Conservation (phyloP, 2,888 invertebrate genomes). For the Matsumyia berberina region DNA sequence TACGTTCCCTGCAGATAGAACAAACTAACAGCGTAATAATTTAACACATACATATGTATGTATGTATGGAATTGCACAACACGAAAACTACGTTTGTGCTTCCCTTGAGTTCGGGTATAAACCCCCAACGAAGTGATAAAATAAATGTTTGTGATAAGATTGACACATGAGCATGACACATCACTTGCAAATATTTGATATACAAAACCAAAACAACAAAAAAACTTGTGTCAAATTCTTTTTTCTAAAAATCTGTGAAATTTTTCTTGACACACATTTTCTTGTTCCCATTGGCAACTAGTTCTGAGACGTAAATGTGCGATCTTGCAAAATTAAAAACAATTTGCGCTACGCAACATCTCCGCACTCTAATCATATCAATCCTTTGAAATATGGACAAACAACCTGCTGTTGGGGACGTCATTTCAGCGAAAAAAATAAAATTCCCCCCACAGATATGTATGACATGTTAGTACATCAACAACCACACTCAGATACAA, state of each 20-base stretch:
- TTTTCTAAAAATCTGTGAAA: background rate
- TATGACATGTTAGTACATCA: too few relatives aligned
- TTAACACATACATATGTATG: background rate
- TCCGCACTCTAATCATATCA: background rate
- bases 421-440: slow-evolving; percentile 4
- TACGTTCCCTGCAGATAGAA: too few relatives aligned
- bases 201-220: slow-evolving; percentile 5
- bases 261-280: background rate
- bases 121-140: slow-evolving; percentile 54
- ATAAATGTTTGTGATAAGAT: slow-evolving; percentile 11
- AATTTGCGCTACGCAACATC: slow-evolving; percentile 11
- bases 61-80: slow-evolving; percentile 2
- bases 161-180: slow-evolving; percentile 1
- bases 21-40: slow-evolving; percentile 16
- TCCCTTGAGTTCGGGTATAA: slow-evolving; percentile 8
- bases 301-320: slow-evolving; percentile 4
- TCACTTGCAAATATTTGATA: slow-evolving; percentile 13
- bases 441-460: background rate
- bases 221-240: background rate
- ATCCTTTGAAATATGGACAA: slow-evolving; percentile 30
- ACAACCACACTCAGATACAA: slow-evolving; percentile 1
- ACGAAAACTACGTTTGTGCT: background rate
- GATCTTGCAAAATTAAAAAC: slow-evolving; percentile 2
- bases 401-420: slow-evolving; percentile 26
- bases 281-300: background rate